phyloP scores from a whole-genome alignment of 1,140 invertebrate genomes.

The Microplitis demolitor region DNA sequence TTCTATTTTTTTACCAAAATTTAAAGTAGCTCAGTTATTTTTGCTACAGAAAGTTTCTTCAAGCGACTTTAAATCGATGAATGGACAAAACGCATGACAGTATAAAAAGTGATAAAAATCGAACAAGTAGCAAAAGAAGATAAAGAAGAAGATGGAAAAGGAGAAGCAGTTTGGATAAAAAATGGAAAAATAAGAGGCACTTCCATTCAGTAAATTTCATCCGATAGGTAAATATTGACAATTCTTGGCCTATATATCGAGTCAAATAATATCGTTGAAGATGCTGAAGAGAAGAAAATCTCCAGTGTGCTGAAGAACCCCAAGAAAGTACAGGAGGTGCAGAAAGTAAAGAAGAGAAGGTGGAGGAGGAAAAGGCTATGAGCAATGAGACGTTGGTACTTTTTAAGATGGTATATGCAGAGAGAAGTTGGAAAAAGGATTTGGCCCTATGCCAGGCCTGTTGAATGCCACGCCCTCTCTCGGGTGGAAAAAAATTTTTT shows the following conservation, averaged over 20 bases:
- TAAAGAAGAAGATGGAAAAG: not conserved
- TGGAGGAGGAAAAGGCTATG: not conserved
- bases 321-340: not conserved
- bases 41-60: no score
- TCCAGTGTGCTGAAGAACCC: constrained; percentile 19
- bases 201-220: constrained; percentile 31
- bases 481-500: no score
- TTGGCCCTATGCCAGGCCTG: constrained; percentile 48
- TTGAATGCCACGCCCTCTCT: constrained; percentile 50
- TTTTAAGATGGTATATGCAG: not conserved
- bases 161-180: not conserved
- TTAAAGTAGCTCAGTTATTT: no score
- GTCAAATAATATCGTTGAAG: constrained; percentile 28
- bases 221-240: constrained; percentile 33
- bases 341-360: not conserved
- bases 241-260: constrained; percentile 32
- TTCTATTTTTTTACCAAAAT: no score
- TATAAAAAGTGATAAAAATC: no score
- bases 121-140: not conserved
- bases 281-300: constrained; percentile 6
- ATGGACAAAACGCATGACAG: no score
- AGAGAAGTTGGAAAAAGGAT: constrained; percentile 29
- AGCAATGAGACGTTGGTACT: constrained; percentile 19
- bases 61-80: no score
- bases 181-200: not conserved